Evolutionary conservation across 2,113 vertebrate genomes (phyloP).

Genomic region (Stomatorhinus ivindoensis): DNA sequence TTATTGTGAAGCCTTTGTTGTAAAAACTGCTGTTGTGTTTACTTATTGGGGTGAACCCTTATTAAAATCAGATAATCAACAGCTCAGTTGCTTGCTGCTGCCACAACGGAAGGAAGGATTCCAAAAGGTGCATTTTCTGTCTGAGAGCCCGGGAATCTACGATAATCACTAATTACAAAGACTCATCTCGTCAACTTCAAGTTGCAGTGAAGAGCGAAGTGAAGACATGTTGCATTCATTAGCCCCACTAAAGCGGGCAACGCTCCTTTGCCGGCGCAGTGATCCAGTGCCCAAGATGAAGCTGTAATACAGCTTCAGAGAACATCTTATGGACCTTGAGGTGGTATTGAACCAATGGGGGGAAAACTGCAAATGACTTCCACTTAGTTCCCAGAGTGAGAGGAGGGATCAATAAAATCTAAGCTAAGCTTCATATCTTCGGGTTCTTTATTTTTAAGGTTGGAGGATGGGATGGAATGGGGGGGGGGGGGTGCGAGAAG

Average conservation of each 20-base stretch:
- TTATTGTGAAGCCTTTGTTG: background rate
- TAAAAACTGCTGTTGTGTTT: constrained; percentile 9
- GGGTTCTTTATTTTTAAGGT: constrained; percentile 22
- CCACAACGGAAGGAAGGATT: background rate
- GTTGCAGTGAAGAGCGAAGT: background rate
- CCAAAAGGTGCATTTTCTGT: background rate
- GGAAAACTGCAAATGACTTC: constrained; percentile 54
- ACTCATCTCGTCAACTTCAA: background rate
- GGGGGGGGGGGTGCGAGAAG: constrained; percentile 24
- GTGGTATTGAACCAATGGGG: constrained; percentile 52
- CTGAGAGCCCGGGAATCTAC: background rate
- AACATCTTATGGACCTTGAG: constrained; percentile 50
- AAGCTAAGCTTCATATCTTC: constrained; percentile 58
- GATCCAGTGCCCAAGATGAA: constrained; percentile 16
- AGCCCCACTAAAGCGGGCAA: constrained; percentile 49
- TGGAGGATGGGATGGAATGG: constrained; percentile 22
- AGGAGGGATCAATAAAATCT: constrained; percentile 53
- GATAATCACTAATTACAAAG: constrained; percentile 1
- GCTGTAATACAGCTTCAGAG: constrained; percentile 37
- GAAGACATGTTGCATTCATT: background rate
- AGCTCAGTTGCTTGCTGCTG: background rate
- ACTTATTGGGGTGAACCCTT: background rate
- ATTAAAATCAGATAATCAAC: constrained; percentile 9
- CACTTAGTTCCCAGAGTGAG: constrained; percentile 52
- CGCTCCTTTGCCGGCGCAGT: constrained; percentile 42